Conservation (phyloP, 2,113 vertebrate genomes). For the Raja brachyura region DNA sequence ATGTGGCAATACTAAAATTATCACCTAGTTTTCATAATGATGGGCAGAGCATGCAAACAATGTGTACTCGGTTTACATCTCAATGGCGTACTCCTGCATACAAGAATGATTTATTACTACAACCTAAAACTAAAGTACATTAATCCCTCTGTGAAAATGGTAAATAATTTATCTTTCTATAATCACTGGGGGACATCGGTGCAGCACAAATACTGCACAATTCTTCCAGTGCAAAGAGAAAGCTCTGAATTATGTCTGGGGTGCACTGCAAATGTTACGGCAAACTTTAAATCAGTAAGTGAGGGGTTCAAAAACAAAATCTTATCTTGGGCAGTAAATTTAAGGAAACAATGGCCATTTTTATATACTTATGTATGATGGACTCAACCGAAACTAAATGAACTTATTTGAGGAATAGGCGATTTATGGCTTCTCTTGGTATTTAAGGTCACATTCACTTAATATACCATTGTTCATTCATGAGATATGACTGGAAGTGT, state of each 20-base stretch:
- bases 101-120: conserved; percentile 43
- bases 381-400: conserved; percentile 50
- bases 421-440: conserved; percentile 53
- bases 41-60: background rate
- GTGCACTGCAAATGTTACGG: conserved; percentile 44
- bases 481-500: conserved; percentile 39
- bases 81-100: background rate
- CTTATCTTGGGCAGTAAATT: conserved; percentile 48
- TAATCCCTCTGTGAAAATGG: conserved; percentile 40
- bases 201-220: conserved; percentile 26
- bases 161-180: conserved; percentile 44
- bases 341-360: conserved; percentile 41
- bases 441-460: conserved; percentile 54
- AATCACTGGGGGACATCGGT: conserved; percentile 41
- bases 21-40: background rate
- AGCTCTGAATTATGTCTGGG: conserved; percentile 41
- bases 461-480: conserved; percentile 47
- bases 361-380: conserved; percentile 48
- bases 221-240: conserved; percentile 39
- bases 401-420: conserved; percentile 44
- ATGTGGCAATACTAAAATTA: background rate
- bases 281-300: conserved; percentile 48
- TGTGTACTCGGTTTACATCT: background rate
- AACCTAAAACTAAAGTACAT: conserved; percentile 39
- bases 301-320: conserved; percentile 39